phyloP scores from a whole-genome alignment of 2,888 invertebrate genomes.

The Megalurothrips usitatus region DNA sequence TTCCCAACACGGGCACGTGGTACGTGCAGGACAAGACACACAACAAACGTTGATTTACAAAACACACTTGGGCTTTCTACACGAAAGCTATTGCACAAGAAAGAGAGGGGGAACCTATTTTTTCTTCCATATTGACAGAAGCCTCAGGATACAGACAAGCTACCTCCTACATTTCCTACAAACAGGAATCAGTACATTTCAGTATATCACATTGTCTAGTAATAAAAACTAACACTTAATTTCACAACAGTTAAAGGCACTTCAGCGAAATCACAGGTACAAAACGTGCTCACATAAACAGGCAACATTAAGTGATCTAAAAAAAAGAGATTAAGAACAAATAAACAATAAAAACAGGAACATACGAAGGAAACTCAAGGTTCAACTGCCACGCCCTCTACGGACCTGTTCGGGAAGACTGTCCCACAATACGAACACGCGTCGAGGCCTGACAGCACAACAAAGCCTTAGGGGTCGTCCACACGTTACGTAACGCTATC shows the following conservation, averaged over 20 bases:
- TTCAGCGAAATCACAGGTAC: slow-evolving; percentile 2
- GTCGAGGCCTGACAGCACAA: too few relatives aligned
- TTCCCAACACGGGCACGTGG: not conserved
- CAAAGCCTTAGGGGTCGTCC: too few relatives aligned
- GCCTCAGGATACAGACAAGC: not conserved
- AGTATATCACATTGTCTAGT: not conserved
- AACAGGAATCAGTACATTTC: not conserved
- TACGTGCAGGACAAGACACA: not conserved
- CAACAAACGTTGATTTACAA: not conserved
- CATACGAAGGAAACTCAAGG: too few relatives aligned
- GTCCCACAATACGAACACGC: too few relatives aligned
- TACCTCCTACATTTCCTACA: not conserved
- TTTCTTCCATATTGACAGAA: not conserved
- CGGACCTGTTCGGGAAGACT: too few relatives aligned
- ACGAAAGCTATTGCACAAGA: not conserved
- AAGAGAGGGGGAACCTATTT: not conserved
- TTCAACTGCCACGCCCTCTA: too few relatives aligned
- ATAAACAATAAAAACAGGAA: too few relatives aligned
- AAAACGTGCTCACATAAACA: not conserved
- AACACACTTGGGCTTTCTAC: not conserved
- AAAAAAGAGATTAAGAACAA: not conserved
- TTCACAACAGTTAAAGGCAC: not conserved
- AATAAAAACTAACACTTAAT: not conserved
- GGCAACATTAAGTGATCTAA: not conserved
- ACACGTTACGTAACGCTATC: too few relatives aligned